Percentiles rank a stretch among this genome's conserved stretches.
Evolutionary conservation across 2,888 invertebrate species (phyloP).

Genomic region (Augiades crinisus): DNA sequence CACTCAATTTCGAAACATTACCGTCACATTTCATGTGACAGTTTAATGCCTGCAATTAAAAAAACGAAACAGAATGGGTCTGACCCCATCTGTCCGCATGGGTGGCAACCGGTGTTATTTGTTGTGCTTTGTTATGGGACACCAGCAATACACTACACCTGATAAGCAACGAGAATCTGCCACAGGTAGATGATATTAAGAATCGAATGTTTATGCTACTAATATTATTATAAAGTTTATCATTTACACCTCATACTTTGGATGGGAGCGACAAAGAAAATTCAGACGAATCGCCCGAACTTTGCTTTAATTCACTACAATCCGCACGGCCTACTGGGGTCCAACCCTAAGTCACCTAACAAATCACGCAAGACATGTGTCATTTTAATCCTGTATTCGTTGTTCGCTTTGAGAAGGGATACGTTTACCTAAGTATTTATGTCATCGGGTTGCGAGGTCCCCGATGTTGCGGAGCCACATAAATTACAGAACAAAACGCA

Average conservation of each 20-base stretch:
- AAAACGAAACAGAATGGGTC: conserved; percentile 14
- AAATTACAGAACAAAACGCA: conserved; percentile 31
- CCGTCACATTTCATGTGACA: not conserved
- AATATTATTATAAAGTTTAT: too few species aligned
- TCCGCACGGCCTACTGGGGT: not conserved
- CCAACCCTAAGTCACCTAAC: conserved; percentile 14
- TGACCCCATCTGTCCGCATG: not conserved
- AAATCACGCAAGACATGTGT: conserved; percentile 44
- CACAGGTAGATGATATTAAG: too few species aligned
- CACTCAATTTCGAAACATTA: not conserved
- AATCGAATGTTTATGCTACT: too few species aligned
- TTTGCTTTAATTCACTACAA: not conserved
- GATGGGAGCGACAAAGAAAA: too few species aligned
- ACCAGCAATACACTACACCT: too few species aligned
- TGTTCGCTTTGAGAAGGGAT: conserved; percentile 38
- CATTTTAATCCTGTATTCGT: conserved; percentile 55
- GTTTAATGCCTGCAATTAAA: conserved; percentile 8
- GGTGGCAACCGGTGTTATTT: too few species aligned
- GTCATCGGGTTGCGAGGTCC: conserved; percentile 49
- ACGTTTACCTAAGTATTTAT: conserved; percentile 62
- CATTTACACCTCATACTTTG: too few species aligned
- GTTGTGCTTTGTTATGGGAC: too few species aligned
- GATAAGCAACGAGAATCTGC: too few species aligned
- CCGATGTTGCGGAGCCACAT: conserved; percentile 37
- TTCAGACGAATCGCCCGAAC: too few species aligned